Percentiles rank a stretch among this genome's conserved stretches.
Evolutionary conservation across 2,888 invertebrate genomes (phyloP).

Genomic region (Podotricha telesiphe): DNA sequence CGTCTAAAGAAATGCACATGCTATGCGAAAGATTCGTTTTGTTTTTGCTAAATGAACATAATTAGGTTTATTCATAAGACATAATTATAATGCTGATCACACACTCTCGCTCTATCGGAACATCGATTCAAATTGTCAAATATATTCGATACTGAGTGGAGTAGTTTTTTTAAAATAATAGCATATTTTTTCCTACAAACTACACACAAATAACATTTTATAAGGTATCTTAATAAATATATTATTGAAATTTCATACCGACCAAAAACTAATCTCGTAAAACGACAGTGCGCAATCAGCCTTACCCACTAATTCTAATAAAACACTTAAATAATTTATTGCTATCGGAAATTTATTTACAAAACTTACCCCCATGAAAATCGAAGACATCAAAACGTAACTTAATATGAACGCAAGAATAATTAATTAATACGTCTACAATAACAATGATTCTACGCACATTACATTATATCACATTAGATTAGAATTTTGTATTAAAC

Average conservation of each 20-base stretch:
- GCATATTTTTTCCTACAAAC: too few relatives aligned
- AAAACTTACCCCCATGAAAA: constrained; percentile 44
- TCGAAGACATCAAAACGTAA: constrained; percentile 50
- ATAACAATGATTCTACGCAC: constrained; percentile 62
- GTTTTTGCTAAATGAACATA: constrained; percentile 32
- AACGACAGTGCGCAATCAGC: constrained; percentile 5
- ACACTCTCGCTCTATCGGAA: not conserved
- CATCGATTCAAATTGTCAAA: not conserved
- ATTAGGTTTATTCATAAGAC: constrained; percentile 40
- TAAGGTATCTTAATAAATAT: too few relatives aligned
- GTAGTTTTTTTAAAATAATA: not conserved
- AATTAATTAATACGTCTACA: constrained; percentile 49
- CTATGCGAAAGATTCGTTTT: constrained; percentile 38
- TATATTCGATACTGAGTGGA: not conserved
- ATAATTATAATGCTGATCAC: constrained; percentile 25
- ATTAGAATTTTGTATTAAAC: constrained; percentile 77
- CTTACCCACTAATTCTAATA: constrained; percentile 40
- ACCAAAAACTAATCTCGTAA: too few relatives aligned
- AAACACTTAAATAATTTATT: constrained; percentile 50
- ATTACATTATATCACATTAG: constrained; percentile 77
- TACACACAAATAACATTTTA: too few relatives aligned
- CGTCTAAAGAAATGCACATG: constrained; percentile 38
- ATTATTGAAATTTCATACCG: too few relatives aligned
- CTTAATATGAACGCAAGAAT: constrained; percentile 42
- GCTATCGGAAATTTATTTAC: constrained; percentile 51